Evolutionary conservation across 2,113 vertebrate genomes (phyloP), one percentile per base, ranked within the genome.

Genomic region (Zapus hudsonius): DNA sequence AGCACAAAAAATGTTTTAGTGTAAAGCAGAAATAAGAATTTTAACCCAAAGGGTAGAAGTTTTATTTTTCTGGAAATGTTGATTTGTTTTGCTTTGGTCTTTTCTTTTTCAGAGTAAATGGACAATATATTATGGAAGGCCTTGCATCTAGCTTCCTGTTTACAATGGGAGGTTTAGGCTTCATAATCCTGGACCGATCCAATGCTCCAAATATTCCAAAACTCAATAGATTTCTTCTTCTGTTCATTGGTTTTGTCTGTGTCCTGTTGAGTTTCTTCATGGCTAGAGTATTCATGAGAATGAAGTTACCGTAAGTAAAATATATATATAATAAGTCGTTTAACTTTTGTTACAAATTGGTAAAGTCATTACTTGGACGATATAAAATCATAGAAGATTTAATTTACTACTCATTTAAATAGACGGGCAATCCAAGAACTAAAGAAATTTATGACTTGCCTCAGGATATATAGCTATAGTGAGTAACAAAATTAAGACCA

Each of bases 211-310:
- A 99, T 97, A 99, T 99, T 97, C 99, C 99, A 61, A 99, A 99
- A 96, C 98, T 99, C 95, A 99, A 99, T 95, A 99, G 99, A 87
- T 99, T 99, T 98, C 98, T 99, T 90, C 96, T 99, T 81, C 98
- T 99, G 25, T 99, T 99, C 96, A 99, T 99, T 92, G 99, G 99
- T 31, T 99, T 99, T 82, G 99, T 99, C 96, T 99, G 99, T 2
- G 99, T 99, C 31, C 98, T 99, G 25, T 97, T 99, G 97, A 99
- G 99, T 97, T 99, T 99, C 97, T 99, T 99, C 98, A 99, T 99
- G 99, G 99, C 99, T 88, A 98, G 99, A 97, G 99, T 99, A 69
- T 99, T 99, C 98, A 99, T 99, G 99, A 99, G 99, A 94, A 99
- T 99, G 99, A 99, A 99, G 95, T 97, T 99, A 96, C 99, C 99